Conservation (phyloP, 2,888 invertebrate genomes). For the Trissoscelio sp. region DNA sequence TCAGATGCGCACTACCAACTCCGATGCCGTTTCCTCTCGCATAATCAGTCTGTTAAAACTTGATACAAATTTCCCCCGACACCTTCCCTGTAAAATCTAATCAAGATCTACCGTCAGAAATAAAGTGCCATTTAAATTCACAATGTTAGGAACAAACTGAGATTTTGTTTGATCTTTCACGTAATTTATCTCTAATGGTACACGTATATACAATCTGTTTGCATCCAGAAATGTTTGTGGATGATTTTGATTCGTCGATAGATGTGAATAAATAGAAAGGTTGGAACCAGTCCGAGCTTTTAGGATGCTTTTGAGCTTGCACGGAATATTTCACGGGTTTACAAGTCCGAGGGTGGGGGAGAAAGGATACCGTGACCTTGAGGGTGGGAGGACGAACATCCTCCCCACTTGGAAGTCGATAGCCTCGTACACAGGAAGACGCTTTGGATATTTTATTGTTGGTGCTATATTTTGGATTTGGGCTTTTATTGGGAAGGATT, state of each 20-base stretch:
- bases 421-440: neutral
- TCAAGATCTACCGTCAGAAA: neutral
- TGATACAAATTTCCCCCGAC: constrained; percentile 15
- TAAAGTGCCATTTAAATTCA: neutral
- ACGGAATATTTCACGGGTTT: neutral
- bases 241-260: too few species aligned
- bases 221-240: too few species aligned
- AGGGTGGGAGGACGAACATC: constrained; percentile 10
- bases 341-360: neutral
- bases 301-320: neutral
- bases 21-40: constrained; percentile 60
- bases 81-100: neutral
- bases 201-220: neutral
- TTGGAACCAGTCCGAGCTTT: neutral
- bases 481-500: constrained; percentile 15
- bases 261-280: neutral
- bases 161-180: neutral
- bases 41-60: constrained; percentile 39
- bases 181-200: too few species aligned
- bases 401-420: constrained; percentile 9
- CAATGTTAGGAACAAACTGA: neutral
- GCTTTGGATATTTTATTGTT: constrained; percentile 19
- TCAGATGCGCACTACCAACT: constrained; percentile 80
- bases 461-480: constrained; percentile 14
- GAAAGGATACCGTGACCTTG: constrained; percentile 38